A percentile compares a stretch with the other conserved stretches of the same genome.
Conservation (phyloP, 2,888 invertebrate genomes). For the Stenolophus ochropezus region DNA sequence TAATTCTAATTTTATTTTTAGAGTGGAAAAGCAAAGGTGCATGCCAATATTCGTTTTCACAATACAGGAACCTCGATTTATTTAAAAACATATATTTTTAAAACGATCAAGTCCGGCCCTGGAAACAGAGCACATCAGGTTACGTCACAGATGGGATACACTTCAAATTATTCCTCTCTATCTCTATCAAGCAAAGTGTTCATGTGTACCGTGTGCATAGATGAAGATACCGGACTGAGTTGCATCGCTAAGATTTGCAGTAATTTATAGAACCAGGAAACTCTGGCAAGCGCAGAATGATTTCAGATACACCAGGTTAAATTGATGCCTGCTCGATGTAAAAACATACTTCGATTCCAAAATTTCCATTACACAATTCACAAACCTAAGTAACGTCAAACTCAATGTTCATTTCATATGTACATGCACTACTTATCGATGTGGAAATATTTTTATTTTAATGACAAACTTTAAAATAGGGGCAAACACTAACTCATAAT, state of each 20-base stretch:
- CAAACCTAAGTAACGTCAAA: too few relatives aligned
- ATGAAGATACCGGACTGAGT: not conserved
- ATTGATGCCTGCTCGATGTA: not conserved
- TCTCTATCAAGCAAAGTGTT: not conserved
- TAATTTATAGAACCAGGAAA: constrained; percentile 46
- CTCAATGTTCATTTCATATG: too few relatives aligned
- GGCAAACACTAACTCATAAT: too few relatives aligned
- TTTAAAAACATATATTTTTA: constrained; percentile 55
- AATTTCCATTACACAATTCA: too few relatives aligned
- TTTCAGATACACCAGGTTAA: not conserved
- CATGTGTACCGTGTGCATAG: constrained; percentile 31
- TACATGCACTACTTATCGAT: too few relatives aligned
- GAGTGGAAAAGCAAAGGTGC: constrained; percentile 5
- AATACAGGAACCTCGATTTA: constrained; percentile 54
- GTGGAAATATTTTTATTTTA: too few relatives aligned
- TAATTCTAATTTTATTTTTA: not conserved
- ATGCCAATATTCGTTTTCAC: constrained; percentile 37
- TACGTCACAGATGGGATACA: constrained; percentile 14
- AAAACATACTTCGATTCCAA: too few relatives aligned
- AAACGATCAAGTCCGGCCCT: constrained; percentile 26
- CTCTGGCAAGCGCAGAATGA: not conserved
- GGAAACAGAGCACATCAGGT: constrained; percentile 13
- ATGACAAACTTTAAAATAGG: too few relatives aligned
- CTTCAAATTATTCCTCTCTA: constrained; percentile 45
- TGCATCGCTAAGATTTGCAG: constrained; percentile 6